These are phyloP conservation scores for Actinopyga echinites DNA, from an alignment of 53 echinoderm and acorn worm species.

Conservation along the genomic window DNA sequence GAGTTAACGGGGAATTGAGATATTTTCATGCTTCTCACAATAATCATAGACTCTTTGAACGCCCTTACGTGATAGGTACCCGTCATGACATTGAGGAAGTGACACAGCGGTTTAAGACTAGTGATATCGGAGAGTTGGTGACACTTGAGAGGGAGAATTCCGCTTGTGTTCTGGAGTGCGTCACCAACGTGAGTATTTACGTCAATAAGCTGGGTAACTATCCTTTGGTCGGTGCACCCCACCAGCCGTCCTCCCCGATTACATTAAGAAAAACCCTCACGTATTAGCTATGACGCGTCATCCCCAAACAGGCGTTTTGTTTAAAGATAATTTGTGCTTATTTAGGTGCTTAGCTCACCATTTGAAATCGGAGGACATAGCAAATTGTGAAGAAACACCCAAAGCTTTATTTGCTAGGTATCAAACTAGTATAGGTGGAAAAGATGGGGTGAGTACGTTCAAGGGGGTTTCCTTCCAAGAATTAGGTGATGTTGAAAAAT, in stretches of 20 bases:
- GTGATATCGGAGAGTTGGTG: background rate
- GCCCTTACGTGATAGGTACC: too few relatives aligned
- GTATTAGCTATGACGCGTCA: background rate
- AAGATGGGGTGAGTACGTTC: too few relatives aligned
- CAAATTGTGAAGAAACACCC: background rate
- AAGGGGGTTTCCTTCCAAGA: too few relatives aligned
- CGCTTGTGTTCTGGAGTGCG: background rate
- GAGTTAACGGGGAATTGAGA: too few relatives aligned
- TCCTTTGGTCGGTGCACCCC: background rate
- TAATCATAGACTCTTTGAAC: too few relatives aligned
- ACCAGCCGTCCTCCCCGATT: background rate
- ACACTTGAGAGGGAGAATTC: background rate
- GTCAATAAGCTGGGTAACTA: background rate
- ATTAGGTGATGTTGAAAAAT: too few relatives aligned
- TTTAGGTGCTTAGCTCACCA: background rate
- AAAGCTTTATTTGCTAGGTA: background rate
- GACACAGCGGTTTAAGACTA: background rate
- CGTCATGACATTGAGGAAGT: background rate
- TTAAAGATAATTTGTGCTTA: too few relatives aligned
- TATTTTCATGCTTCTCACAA: too few relatives aligned
- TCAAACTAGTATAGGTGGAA: too few relatives aligned
- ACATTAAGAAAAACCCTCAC: background rate
- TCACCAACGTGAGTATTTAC: conserved; percentile 5
- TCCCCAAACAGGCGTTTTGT: background rate
- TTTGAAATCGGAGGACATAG: background rate